Conservation (phyloP, 2,888 invertebrate species). For the Norana najaformis region DNA sequence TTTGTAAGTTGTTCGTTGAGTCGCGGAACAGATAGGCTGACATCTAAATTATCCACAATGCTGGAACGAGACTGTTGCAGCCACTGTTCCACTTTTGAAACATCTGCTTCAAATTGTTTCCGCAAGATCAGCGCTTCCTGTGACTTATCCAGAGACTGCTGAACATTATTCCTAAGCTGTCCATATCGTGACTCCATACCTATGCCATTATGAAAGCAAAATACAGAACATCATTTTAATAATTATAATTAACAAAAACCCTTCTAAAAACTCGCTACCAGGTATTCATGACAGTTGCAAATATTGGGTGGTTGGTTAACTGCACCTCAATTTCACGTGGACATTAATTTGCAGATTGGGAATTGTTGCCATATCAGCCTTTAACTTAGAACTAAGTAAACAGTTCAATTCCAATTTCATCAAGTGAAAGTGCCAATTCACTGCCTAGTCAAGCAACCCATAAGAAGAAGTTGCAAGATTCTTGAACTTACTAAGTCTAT, state of each 20-base stretch:
- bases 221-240: not conserved
- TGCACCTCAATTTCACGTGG: too few species aligned
- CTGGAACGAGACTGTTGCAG: constrained; percentile 73
- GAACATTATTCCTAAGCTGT: constrained; percentile 74
- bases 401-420: too few species aligned
- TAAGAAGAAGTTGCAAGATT: too few species aligned
- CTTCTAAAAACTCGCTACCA: not conserved
- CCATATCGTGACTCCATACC: constrained; percentile 75
- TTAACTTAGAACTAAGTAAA: too few species aligned
- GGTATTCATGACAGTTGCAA: not conserved
- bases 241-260: not conserved
- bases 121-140: constrained; percentile 77
- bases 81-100: constrained; percentile 83
- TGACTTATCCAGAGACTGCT: constrained; percentile 74
- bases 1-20: not conserved
- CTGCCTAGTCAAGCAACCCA: too few species aligned
- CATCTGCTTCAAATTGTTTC: constrained; percentile 79
- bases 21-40: not conserved
- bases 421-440: too few species aligned
- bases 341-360: too few species aligned
- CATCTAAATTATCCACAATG: not conserved
- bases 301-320: too few species aligned
- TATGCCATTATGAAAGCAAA: constrained; percentile 60
- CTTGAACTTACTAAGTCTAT: too few species aligned
- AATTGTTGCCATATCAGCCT: too few species aligned